phyloP scores from a whole-genome alignment of 2,113 vertebrate genomes.

The Dipodomys merriami region DNA sequence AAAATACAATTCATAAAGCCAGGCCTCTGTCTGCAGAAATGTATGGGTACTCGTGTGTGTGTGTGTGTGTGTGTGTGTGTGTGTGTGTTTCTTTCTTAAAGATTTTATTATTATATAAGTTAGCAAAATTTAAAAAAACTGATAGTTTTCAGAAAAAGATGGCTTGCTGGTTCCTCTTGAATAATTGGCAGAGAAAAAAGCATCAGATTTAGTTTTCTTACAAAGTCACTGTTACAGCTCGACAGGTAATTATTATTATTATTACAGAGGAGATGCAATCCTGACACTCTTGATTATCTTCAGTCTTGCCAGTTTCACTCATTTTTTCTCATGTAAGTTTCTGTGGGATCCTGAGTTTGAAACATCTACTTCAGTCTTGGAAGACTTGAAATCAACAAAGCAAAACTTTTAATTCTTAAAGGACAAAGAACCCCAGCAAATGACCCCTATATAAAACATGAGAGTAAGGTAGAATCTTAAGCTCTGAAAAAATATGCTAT shows the following conservation, averaged over 20 bases:
- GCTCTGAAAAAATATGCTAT: neutral
- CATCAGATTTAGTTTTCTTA: constrained; percentile 22
- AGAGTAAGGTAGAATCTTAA: neutral
- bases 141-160: neutral
- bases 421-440: neutral
- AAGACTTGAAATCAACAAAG: neutral
- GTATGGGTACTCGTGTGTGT: neutral
- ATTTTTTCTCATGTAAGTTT: neutral
- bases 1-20: neutral
- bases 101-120: constrained; percentile 19
- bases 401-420: neutral
- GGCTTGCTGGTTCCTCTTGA: neutral
- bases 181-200: constrained; percentile 22
- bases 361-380: neutral
- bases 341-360: neutral
- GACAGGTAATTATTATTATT: neutral
- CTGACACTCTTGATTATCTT: neutral
- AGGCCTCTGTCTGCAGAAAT: neutral
- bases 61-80: neutral
- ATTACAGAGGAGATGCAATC: neutral
- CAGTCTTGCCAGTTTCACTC: neutral
- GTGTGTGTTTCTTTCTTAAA: neutral
- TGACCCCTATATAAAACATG: neutral
- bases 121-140: constrained; percentile 32
- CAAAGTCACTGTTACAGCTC: neutral